These are phyloP conservation scores for Halocaridina rubra DNA, from an alignment of 2,888 invertebrate species.

Conservation along the genomic window DNA sequence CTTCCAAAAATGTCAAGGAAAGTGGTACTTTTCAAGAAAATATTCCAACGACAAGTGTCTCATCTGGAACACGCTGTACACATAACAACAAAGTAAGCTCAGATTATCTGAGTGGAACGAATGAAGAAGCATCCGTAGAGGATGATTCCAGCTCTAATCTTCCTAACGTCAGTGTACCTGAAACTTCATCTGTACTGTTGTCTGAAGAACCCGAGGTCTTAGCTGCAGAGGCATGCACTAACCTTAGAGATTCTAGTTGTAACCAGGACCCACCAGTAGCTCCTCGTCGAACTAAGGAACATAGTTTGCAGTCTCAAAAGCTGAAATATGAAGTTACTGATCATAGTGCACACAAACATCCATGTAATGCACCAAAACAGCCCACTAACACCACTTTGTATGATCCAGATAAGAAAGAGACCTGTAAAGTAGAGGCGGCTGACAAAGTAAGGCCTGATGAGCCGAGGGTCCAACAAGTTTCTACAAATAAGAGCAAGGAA, in stretches of 20 bases:
- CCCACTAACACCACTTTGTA: conserved; percentile 47
- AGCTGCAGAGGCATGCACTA: conserved; percentile 7
- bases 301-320: neutral
- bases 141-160: neutral
- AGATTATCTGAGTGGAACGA: no score
- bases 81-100: no score
- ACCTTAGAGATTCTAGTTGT: conserved; percentile 12
- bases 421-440: conserved; percentile 18
- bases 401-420: conserved; percentile 33
- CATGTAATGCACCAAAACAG: neutral
- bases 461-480: neutral
- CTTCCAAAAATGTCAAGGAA: no score
- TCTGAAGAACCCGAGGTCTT: neutral
- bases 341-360: conserved; percentile 14
- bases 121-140: neutral
- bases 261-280: neutral
- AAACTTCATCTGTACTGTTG: neutral
- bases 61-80: no score
- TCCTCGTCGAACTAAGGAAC: conserved; percentile 21
- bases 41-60: no score
- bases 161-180: neutral
- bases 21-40: no score
- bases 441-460: neutral
- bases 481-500: neutral
- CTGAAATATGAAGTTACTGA: neutral